These are phyloP conservation scores for Pogona vitticeps DNA, from an alignment of 2,113 vertebrate species.

Conservation along the genomic window DNA sequence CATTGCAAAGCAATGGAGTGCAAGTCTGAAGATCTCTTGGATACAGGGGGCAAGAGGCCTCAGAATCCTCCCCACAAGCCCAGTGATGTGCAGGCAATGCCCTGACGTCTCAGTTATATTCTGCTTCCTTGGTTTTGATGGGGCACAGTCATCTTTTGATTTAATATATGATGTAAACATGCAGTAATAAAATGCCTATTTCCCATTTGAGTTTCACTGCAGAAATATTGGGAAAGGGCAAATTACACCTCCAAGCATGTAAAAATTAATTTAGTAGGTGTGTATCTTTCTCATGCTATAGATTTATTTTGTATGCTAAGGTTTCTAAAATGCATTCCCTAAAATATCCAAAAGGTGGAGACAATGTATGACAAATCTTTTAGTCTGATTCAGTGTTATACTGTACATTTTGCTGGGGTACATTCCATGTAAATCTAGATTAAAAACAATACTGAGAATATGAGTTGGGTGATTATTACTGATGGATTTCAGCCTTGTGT, in stretches of 20 bases:
- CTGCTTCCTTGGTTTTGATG: neutral
- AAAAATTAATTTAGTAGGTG: neutral
- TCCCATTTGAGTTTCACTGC: neutral
- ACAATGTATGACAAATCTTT: conserved; percentile 43
- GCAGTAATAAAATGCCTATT: neutral
- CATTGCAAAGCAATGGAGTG: neutral
- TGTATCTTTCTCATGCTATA: rapidly evolving
- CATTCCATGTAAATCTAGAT: neutral
- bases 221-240: neutral
- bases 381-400: neutral
- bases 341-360: conserved; percentile 60
- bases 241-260: neutral
- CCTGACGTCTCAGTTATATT: neutral
- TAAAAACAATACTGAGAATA: neutral
- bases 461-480: neutral
- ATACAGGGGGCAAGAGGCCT: too few relatives aligned
- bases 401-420: conserved; percentile 19
- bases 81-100: too few relatives aligned
- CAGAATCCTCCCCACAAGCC: neutral
- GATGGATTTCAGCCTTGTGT: neutral
- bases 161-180: neutral
- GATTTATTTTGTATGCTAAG: neutral
- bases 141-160: neutral
- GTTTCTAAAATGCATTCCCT: conserved; percentile 29
- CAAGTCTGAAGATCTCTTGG: neutral